These are phyloP conservation scores for Trichogramma pretiosum DNA, from an alignment of 1,140 invertebrate genomes.

Conservation along the genomic window DNA sequence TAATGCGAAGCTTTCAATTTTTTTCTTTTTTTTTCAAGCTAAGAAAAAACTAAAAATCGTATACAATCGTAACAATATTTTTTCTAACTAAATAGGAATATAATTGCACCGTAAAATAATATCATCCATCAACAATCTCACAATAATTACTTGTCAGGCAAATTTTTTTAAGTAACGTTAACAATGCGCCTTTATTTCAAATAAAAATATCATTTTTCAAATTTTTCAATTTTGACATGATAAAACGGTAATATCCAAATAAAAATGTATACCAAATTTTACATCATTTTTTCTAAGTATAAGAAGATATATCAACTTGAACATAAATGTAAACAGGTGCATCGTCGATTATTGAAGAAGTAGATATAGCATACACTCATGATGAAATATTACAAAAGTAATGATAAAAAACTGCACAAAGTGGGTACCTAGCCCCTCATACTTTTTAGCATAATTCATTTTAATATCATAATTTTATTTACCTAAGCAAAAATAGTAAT, in stretches of 20 bases:
- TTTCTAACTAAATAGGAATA: constrained; percentile 9
- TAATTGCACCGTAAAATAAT: not conserved
- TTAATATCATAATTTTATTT: too few species aligned
- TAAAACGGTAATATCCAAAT: constrained; percentile 1
- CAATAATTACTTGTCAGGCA: constrained; percentile 17
- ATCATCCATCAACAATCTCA: too few species aligned
- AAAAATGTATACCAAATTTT: not conserved
- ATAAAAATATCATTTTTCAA: constrained; percentile 17
- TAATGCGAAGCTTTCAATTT: constrained; percentile 5
- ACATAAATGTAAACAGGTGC: too few species aligned
- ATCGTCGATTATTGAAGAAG: constrained; percentile 6
- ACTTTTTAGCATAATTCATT: too few species aligned
- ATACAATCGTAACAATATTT: constrained; percentile 28
- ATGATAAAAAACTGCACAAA: constrained; percentile 15
- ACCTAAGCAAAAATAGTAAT: too few species aligned
- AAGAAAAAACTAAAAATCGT: constrained; percentile 23
- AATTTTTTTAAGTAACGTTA: constrained; percentile 33
- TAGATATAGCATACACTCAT: not conserved
- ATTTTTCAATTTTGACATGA: constrained; percentile 16
- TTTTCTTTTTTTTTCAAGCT: not conserved
- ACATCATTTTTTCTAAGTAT: not conserved
- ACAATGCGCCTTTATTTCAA: constrained; percentile 37
- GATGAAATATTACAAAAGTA: constrained; percentile 9
- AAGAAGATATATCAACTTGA: too few species aligned
- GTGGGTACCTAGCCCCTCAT: too few species aligned